A percentile compares a stretch with the other conserved stretches of the same genome.
Conservation (phyloP, 2,797 vertebrate genomes). For the Amniataba percoides region DNA sequence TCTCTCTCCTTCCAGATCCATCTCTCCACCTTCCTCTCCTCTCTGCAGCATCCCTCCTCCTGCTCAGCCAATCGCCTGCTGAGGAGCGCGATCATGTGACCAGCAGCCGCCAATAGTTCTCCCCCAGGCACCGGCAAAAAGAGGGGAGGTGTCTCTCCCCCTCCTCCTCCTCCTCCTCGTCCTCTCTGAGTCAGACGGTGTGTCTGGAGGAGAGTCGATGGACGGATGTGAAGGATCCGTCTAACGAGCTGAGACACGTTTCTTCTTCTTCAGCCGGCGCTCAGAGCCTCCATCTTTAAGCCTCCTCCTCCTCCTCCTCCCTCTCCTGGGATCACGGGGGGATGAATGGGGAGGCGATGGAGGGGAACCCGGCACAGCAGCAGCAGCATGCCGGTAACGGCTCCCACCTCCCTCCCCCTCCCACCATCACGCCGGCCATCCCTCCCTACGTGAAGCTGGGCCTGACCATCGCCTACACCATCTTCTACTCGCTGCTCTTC, state of each 20-base stretch:
- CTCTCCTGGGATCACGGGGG: slow-evolving; percentile 18
- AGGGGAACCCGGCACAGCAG: slow-evolving; percentile 42
- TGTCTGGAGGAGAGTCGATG: slow-evolving; percentile 38
- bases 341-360: slow-evolving; percentile 72
- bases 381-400: slow-evolving; percentile 61
- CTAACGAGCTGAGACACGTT: slow-evolving; percentile 14
- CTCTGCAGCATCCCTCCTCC: slow-evolving; percentile 68
- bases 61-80: slow-evolving; percentile 51
- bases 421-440: slow-evolving; percentile 91
- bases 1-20: slow-evolving; percentile 62
- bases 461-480: slow-evolving; percentile 91
- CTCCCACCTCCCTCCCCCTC: slow-evolving; percentile 81
- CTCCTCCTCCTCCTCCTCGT: slow-evolving; percentile 27
- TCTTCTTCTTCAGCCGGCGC: slow-evolving; percentile 1
- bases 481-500: slow-evolving; percentile 93
- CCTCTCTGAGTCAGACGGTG: slow-evolving; percentile 45
- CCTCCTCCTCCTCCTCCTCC: slow-evolving; percentile 4
- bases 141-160: slow-evolving; percentile 59
- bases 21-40: slow-evolving; percentile 58
- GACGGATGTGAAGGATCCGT: slow-evolving; percentile 34
- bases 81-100: slow-evolving; percentile 53
- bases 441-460: slow-evolving; percentile 92
- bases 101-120: slow-evolving; percentile 38
- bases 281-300: not conserved
- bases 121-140: slow-evolving; percentile 64